Base-by-base conservation (phyloP, 2,113 vertebrate genomes). In the Phodopus roborovskii region DNA sequence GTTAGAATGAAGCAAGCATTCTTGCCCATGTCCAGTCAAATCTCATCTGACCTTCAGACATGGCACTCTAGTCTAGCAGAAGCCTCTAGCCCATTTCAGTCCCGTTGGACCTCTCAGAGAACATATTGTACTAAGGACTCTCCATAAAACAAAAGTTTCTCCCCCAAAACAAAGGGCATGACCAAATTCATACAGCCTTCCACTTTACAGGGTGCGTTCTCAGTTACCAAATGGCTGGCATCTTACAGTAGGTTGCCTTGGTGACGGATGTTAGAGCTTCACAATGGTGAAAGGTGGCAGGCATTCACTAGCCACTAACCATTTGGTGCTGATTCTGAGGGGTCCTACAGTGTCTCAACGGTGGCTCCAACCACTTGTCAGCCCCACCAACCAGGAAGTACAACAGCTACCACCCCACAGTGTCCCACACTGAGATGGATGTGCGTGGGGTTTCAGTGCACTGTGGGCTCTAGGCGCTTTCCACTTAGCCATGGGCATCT, bases 61-160 rank as follows among this genome's bases (percentile, higher is more conserved):
- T 19, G 42, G 13, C 28, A 24, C 4, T 53, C 9, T 10, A 36
- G 66, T 28, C 53, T 1, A 45, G 7, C n/a, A 12, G 28, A 60
- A 33, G 30, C n/a, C 1, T 36, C 1, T 7, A n/a, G 50, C 16
- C 53, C 50, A 24, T 12, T 3, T 16, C 24, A 1, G 53, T 6
- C 42, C 39, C 53, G 17, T 16, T 1, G 3, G 64, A 7, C 1
- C 12, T 0, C 30, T 24, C 10, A 15, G 33, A 58, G 36, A 13
- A 12, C 0, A 3, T 0, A 4, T 15, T 5, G 28, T 1, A 0
- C 22, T 10, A 5, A 62, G 39, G 6, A 74, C 19, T 48, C 50
- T 75, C 22, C 17, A 20, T 7, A 28, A 20, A 9, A 36, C 20
- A 64, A 68, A 70, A 28, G 68, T 2, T 39, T n/a, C 68, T 4